Percentiles rank a stretch among this genome's conserved stretches.
These are phyloP conservation scores for Frankliniella fusca DNA, from an alignment of 2,888 invertebrate species.

Conservation along the genomic window DNA sequence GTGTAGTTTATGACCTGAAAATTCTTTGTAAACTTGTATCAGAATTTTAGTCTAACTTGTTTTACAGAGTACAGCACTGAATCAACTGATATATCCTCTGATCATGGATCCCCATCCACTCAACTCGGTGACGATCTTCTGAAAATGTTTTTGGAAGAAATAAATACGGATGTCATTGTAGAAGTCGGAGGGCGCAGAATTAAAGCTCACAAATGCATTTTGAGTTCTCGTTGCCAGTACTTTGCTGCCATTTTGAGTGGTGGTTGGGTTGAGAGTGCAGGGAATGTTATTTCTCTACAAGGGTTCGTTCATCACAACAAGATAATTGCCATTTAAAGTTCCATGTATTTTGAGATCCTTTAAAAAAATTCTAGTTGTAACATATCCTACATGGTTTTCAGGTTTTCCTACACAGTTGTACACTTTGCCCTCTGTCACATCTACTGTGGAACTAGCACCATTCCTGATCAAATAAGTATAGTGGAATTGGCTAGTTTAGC, in stretches of 20 bases:
- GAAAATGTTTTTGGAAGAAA: slow-evolving; percentile 86
- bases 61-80: slow-evolving; percentile 48
- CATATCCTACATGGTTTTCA: slow-evolving; percentile 45
- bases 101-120: slow-evolving; percentile 49
- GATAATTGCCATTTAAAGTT: not conserved
- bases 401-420: slow-evolving; percentile 77
- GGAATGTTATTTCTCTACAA: slow-evolving; percentile 78
- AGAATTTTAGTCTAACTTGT: slow-evolving; percentile 30
- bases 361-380: slow-evolving; percentile 13
- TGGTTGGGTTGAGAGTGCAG: slow-evolving; percentile 73
- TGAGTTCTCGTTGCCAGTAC: slow-evolving; percentile 87
- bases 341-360: not conserved
- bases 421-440: slow-evolving; percentile 90
- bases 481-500: slow-evolving; percentile 83
- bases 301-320: slow-evolving; percentile 52
- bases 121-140: slow-evolving; percentile 80
- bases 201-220: slow-evolving; percentile 86
- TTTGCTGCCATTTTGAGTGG: slow-evolving; percentile 88
- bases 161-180: slow-evolving; percentile 80
- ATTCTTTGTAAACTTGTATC: not conserved
- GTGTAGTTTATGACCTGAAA: not conserved
- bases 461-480: slow-evolving; percentile 80
- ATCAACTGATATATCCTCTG: slow-evolving; percentile 50
- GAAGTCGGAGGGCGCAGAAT: slow-evolving; percentile 79
- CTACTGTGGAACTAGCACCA: slow-evolving; percentile 86